Evolutionary conservation across 1,140 invertebrate genomes (phyloP).

Genomic region (Lasaia peninsularis): DNA sequence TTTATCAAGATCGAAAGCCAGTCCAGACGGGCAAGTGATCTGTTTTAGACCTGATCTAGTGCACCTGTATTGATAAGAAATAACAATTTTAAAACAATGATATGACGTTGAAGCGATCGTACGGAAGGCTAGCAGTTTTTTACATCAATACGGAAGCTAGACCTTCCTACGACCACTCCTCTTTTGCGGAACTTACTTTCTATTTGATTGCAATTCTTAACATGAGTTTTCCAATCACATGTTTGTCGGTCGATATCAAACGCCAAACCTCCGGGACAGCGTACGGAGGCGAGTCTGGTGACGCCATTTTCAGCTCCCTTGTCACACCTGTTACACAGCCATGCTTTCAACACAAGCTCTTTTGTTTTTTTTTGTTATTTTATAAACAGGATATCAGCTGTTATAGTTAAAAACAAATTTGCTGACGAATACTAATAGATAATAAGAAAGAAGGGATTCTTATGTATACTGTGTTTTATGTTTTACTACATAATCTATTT

Average conservation of each 20-base stretch:
- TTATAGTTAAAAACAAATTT: no score
- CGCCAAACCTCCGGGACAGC: slow-evolving; percentile 92
- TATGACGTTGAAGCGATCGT: slow-evolving; percentile 54
- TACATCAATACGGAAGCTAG: slow-evolving; percentile 42
- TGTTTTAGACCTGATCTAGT: slow-evolving; percentile 94
- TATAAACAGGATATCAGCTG: background rate
- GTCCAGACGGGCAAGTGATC: slow-evolving; percentile 95
- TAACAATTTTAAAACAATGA: slow-evolving; percentile 55
- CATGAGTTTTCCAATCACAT: slow-evolving; percentile 97
- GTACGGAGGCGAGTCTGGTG: slow-evolving; percentile 90
- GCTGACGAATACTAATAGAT: no score
- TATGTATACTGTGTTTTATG: no score
- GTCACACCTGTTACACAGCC: slow-evolving; percentile 88
- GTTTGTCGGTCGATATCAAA: slow-evolving; percentile 97
- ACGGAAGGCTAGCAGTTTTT: slow-evolving; percentile 48
- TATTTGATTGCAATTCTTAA: slow-evolving; percentile 94
- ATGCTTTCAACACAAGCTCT: slow-evolving; percentile 38
- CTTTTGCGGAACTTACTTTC: slow-evolving; percentile 88
- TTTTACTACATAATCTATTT: no score
- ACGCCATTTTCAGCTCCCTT: slow-evolving; percentile 90
- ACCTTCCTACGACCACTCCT: slow-evolving; percentile 65
- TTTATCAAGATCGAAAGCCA: slow-evolving; percentile 97
- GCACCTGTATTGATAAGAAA: slow-evolving; percentile 84
- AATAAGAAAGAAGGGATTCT: no score
- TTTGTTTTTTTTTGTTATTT: background rate